A percentile compares a stretch with the other conserved stretches of the same genome.
Evolutionary conservation across 35 echinoderm and acorn worm genomes (phyloP).

Genomic region (Acanthaster planci): DNA sequence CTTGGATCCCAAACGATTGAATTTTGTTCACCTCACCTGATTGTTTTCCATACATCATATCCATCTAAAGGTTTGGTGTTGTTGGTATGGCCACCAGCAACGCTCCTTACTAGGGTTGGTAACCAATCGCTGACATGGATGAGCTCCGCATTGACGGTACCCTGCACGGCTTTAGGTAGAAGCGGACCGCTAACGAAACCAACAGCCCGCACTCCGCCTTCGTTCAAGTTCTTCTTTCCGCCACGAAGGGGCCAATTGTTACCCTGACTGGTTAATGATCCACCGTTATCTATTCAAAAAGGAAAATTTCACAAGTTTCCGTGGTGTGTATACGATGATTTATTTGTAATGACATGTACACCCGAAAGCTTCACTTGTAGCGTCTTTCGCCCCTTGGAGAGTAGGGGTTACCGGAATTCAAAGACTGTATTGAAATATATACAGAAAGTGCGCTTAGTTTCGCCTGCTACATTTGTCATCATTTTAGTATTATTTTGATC

Average conservation of each 20-base stretch:
- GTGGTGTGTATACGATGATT: too few relatives aligned
- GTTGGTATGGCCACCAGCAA: constrained; percentile 36
- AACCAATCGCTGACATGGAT: constrained; percentile 54
- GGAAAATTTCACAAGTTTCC: too few relatives aligned
- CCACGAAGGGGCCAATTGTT: constrained; percentile 48
- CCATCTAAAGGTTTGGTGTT: constrained; percentile 71
- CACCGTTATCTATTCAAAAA: constrained; percentile 63
- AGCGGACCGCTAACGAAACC: constrained; percentile 46
- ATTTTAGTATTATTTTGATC: too few relatives aligned
- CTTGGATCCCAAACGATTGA: too few relatives aligned
- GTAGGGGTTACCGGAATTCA: too few relatives aligned
- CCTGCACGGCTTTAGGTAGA: constrained; percentile 5
- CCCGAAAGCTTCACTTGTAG: too few relatives aligned
- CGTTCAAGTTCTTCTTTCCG: neutral
- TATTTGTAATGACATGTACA: too few relatives aligned
- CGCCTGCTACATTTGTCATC: too few relatives aligned
- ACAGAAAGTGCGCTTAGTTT: too few relatives aligned
- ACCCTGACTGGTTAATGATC: neutral
- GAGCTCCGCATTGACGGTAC: constrained; percentile 28
- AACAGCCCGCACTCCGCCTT: constrained; percentile 41
- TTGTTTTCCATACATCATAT: constrained; percentile 63
- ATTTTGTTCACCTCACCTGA: constrained; percentile 28
- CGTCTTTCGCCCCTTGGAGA: too few relatives aligned
- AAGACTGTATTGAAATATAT: too few relatives aligned
- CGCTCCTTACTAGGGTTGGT: constrained; percentile 28